Base-by-base conservation (phyloP, 1,140 invertebrate species). In the Apis dorsata region DNA sequence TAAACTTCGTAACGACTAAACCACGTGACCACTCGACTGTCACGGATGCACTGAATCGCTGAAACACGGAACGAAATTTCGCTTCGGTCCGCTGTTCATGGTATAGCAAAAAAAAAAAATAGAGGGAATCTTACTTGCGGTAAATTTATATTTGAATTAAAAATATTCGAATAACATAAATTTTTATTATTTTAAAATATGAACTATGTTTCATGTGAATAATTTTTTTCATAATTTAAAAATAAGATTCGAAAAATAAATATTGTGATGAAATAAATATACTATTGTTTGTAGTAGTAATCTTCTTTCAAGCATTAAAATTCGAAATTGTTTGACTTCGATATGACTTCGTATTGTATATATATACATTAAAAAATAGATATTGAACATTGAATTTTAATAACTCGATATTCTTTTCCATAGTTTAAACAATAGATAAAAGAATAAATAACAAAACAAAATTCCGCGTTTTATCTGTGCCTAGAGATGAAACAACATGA, bases 31-130 rank as follows among this genome's bases (percentile, higher is more conserved):
- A 74, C 63, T 70, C 77, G 74, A n/a, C 63, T 62, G 85, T 79
- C 51, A 80, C 74, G 63, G 57, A 7, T 65, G 53, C 49, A 59
- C 74, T 83, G 75, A 79, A 74, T 82, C 63, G 62, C 12, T 21
- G 69, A 78, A 82, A 79, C 70, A 70, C 44, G 85, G 71, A 71
- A 83, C 62, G 73, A 65, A 34, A 19, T 49, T 34, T n/a, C 19
- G 5, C 63, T 44, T 34, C 51, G 62, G 17, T 28, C 13, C 44
- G 44, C 65, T 66, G 28, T 15, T 55, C 53, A 55, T 34, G 8
- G 15, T 21, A 17, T 21, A 12, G 49, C 13, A 44, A 9, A 49
- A 49, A 57, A 49, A 74, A 75, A n/a, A 59, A 59, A 28, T 19
- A n/a, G 62, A 63, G 24, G 21, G 51, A 62, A 77, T 49, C 19